phyloP scores from a whole-genome alignment of 2,888 invertebrate genomes.

The Gymnoscelis rufifasciata region DNA sequence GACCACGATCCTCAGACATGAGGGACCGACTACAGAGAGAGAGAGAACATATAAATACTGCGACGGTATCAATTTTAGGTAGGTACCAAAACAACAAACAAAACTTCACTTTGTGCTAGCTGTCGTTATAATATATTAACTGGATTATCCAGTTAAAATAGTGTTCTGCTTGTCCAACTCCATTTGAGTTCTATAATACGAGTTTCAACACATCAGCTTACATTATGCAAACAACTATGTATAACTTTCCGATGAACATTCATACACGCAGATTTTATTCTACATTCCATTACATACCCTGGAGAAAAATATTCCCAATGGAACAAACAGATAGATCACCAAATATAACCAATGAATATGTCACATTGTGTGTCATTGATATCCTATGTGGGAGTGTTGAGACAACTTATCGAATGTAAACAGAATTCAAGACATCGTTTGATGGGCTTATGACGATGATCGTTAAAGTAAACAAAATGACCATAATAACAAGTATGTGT shows the following conservation, averaged over 20 bases:
- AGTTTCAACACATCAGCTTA: too few relatives aligned
- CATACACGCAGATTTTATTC: neutral
- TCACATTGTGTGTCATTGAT: neutral
- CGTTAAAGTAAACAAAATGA: constrained; percentile 2
- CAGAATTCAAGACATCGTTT: constrained; percentile 2
- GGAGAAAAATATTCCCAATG: neutral
- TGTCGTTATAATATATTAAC: too few relatives aligned
- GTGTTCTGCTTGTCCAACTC: too few relatives aligned
- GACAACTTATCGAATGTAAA: constrained; percentile 2
- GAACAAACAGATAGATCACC: neutral
- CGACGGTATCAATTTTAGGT: too few relatives aligned
- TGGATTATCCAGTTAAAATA: too few relatives aligned
- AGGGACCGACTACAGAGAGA: too few relatives aligned
- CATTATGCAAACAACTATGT: neutral
- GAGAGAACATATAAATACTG: too few relatives aligned
- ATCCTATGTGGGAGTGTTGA: constrained; percentile 2
- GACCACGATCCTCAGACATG: too few relatives aligned
- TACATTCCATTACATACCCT: constrained; percentile 9
- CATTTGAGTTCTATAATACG: too few relatives aligned
- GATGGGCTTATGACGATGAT: neutral
- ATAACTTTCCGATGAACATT: neutral
- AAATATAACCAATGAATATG: neutral
- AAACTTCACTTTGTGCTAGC: too few relatives aligned
- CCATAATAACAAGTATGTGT: constrained; percentile 4
- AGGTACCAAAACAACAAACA: too few relatives aligned